Conservation (phyloP, 1,140 invertebrate genomes). For the Rhopalosiphum maidis region DNA sequence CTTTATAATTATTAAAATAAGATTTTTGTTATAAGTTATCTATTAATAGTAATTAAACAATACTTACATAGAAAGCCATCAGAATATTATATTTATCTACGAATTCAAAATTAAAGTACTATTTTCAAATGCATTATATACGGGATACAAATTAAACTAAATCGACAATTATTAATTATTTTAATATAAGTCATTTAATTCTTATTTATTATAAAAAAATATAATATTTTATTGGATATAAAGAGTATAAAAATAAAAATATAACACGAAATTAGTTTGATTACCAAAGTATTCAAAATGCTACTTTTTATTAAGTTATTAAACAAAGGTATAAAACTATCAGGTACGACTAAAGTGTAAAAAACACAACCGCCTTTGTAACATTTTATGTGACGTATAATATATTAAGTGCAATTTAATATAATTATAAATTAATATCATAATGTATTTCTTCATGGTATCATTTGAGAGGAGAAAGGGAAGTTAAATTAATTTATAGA, state of each 20-base stretch:
- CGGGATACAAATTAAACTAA: no score
- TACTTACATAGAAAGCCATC: no score
- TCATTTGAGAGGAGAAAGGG: not conserved
- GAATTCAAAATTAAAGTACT: not conserved
- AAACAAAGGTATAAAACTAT: not conserved
- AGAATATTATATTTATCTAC: no score
- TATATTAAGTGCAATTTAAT: not conserved
- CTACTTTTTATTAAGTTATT: not conserved
- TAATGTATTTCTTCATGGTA: not conserved
- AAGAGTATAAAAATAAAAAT: not conserved
- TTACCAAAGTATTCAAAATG: not conserved
- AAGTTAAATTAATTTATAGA: not conserved
- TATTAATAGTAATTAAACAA: no score
- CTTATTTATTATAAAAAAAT: not conserved
- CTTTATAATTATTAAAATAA: not conserved
- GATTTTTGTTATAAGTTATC: no score
- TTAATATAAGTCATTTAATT: not conserved
- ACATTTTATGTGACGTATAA: not conserved
- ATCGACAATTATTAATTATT: not conserved
- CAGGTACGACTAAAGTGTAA: not conserved
- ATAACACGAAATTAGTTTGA: not conserved
- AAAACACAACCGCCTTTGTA: not conserved
- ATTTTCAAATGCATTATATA: not conserved
- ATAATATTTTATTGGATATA: not conserved
- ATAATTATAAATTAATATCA: conserved; percentile 29